Conservation (phyloP, 2,113 vertebrate species). For the Bettongia penicillata region DNA sequence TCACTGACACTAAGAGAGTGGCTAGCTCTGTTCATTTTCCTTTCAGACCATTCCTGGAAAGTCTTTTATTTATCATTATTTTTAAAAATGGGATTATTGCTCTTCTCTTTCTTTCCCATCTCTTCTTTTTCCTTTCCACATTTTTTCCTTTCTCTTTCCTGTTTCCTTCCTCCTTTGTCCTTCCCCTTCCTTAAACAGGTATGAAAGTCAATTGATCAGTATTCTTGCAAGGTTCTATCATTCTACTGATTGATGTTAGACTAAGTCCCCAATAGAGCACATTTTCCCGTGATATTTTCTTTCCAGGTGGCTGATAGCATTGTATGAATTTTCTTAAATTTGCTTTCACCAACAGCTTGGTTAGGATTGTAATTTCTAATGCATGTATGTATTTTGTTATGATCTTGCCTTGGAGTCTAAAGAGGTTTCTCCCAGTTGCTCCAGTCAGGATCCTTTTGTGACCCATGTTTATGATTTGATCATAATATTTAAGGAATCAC, state of each 20-base stretch:
- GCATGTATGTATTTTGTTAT: slow-evolving; percentile 12
- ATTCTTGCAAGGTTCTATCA: background rate
- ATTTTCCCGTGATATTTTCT: background rate
- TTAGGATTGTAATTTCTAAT: background rate
- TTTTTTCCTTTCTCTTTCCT: background rate
- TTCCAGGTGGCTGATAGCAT: background rate
- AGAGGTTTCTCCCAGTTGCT: slow-evolving; percentile 11
- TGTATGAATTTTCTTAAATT: background rate
- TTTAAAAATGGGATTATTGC: background rate
- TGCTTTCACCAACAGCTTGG: background rate
- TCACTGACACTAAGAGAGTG: background rate
- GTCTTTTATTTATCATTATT: background rate
- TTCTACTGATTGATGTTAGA: background rate
- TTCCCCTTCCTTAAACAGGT: background rate
- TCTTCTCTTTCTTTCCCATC: background rate
- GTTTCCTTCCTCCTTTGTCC: too few relatives aligned
- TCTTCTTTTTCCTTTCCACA: background rate
- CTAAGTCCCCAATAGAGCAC: background rate
- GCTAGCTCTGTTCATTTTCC: background rate
- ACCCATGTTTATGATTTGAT: background rate
- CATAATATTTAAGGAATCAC: background rate
- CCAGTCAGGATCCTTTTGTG: slow-evolving; percentile 6
- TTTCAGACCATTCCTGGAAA: background rate
- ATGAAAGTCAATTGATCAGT: background rate
- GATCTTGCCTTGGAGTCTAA: background rate